phyloP scores from a whole-genome alignment of 2,113 vertebrate species.

The Alosa alosa region DNA sequence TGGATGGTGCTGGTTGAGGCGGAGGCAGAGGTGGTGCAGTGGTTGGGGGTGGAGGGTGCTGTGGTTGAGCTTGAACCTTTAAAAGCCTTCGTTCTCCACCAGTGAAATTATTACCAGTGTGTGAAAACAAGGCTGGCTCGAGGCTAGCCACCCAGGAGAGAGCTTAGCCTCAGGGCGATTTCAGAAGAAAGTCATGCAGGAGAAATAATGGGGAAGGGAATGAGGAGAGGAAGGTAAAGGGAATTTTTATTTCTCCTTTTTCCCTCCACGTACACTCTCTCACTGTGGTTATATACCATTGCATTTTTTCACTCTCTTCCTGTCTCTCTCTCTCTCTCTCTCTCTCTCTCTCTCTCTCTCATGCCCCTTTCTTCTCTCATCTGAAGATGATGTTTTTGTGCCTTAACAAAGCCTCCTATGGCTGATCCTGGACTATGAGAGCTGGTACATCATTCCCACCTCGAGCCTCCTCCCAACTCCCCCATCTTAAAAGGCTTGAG shows the following conservation, averaged over 20 bases:
- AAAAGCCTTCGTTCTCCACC: slow-evolving; percentile 67
- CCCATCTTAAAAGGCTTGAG: not conserved
- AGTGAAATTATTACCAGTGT: slow-evolving; percentile 69
- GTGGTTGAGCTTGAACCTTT: slow-evolving; percentile 59
- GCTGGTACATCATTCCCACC: not conserved
- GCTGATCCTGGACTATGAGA: not conserved
- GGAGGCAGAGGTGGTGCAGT: not conserved
- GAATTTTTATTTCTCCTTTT: slow-evolving; percentile 58
- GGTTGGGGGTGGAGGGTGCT: slow-evolving; percentile 18
- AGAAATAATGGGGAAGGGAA: slow-evolving; percentile 68
- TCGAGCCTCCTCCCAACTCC: not conserved
- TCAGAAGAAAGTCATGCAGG: slow-evolving; percentile 68
- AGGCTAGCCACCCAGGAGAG: slow-evolving; percentile 76
- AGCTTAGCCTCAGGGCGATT: slow-evolving; percentile 69
- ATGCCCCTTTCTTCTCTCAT: not conserved
- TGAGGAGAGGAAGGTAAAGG: slow-evolving; percentile 56
- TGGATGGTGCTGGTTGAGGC: not conserved
- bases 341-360: slow-evolving; percentile 28
- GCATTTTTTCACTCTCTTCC: slow-evolving; percentile 32
- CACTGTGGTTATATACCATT: not conserved
- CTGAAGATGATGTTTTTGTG: not conserved
- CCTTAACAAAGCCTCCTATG: not conserved
- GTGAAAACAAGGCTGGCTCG: slow-evolving; percentile 69
- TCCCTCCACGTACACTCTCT: slow-evolving; percentile 25
- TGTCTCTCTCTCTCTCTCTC: slow-evolving; percentile 24